Evolutionary conservation across 2,888 invertebrate species (phyloP).

Genomic region (Tanytarsus gracilentus): DNA sequence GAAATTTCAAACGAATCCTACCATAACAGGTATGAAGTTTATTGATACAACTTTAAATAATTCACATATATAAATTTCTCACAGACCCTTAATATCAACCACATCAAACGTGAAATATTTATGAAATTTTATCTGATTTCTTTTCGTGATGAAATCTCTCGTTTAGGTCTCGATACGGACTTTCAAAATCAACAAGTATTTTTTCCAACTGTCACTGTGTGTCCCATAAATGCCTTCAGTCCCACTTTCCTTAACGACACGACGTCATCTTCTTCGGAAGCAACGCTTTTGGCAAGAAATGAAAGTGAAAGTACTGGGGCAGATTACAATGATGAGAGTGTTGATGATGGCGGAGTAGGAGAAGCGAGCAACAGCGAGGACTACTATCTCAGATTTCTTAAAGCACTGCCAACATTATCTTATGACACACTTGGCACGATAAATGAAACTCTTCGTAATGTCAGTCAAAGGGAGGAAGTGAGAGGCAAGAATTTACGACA

Average conservation of each 20-base stretch:
- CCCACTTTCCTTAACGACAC: neutral
- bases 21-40: constrained; percentile 60
- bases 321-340: no score
- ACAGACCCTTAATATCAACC: no score
- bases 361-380: no score
- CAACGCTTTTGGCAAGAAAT: neutral
- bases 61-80: no score
- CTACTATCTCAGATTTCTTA: constrained; percentile 2
- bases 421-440: neutral
- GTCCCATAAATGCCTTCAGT: constrained; percentile 49
- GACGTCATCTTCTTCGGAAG: neutral
- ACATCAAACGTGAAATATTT: constrained; percentile 7
- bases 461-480: neutral
- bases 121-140: neutral
- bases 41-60: no score
- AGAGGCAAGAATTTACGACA: constrained; percentile 10
- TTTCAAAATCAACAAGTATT: constrained; percentile 72
- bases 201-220: constrained; percentile 64
- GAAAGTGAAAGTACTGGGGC: constrained; percentile 1
- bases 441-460: constrained; percentile 8
- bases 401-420: constrained; percentile 1
- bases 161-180: constrained; percentile 63
- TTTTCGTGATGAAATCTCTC: neutral
- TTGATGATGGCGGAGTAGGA: no score
- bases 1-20: constrained; percentile 76